Conservation (phyloP, 2,888 invertebrate species). For the Spisula solida region DNA sequence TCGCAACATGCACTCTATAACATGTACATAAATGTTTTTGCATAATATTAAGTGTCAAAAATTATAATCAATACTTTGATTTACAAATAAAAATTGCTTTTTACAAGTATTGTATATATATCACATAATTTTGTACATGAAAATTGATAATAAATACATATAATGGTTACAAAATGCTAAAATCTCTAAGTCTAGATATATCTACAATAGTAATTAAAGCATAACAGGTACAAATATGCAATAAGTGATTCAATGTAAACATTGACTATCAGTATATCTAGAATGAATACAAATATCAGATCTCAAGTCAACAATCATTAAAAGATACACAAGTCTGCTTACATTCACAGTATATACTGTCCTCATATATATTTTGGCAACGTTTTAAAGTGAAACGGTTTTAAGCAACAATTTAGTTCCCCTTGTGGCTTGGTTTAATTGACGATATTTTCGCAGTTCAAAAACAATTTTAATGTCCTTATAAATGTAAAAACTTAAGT, state of each 20-base stretch:
- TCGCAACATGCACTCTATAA: constrained; percentile 48
- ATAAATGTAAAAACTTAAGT: too few species aligned
- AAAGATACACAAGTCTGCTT: neutral
- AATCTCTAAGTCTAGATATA: constrained; percentile 43
- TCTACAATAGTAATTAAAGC: constrained; percentile 17
- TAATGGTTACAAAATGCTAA: constrained; percentile 48
- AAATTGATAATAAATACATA: constrained; percentile 64
- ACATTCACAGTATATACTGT: neutral
- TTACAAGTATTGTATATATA: constrained; percentile 59
- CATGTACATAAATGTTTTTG: constrained; percentile 61
- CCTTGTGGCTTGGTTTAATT: too few species aligned
- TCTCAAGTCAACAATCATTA: constrained; percentile 15
- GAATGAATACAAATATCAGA: constrained; percentile 16
- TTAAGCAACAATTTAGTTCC: too few species aligned
- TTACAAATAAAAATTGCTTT: constrained; percentile 66
- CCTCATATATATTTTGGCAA: neutral
- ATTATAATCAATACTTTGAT: constrained; percentile 52
- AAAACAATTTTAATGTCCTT: too few species aligned
- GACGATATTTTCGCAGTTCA: too few species aligned
- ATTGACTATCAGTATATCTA: neutral
- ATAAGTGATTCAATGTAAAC: constrained; percentile 10
- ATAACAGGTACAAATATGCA: constrained; percentile 51
- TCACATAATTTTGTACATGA: constrained; percentile 64
- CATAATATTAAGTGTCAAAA: constrained; percentile 68
- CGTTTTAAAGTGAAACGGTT: neutral